phyloP scores from a whole-genome alignment of 2,888 invertebrate genomes.

The Pseudolycoriella hygida region DNA sequence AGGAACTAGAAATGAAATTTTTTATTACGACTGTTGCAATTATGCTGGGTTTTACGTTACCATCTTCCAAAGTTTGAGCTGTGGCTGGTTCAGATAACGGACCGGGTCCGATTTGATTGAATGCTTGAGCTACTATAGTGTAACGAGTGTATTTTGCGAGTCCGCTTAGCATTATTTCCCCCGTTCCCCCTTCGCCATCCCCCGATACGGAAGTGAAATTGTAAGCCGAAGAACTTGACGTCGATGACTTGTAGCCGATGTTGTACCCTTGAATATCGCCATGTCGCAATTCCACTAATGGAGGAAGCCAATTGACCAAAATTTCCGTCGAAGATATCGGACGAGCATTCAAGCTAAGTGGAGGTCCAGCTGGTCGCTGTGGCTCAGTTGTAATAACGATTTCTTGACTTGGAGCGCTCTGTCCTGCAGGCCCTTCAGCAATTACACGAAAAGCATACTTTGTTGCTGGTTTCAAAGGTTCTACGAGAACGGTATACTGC shows the following conservation, averaged over 20 bases:
- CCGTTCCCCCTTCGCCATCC: slow-evolving; percentile 48
- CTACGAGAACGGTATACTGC: slow-evolving; percentile 42
- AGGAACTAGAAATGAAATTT: slow-evolving; percentile 37
- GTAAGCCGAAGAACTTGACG: slow-evolving; percentile 33
- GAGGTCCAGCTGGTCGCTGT: slow-evolving; percentile 51
- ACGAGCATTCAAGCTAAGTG: slow-evolving; percentile 44
- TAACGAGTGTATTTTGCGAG: slow-evolving; percentile 48
- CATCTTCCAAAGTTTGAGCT: slow-evolving; percentile 57
- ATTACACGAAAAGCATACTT: slow-evolving; percentile 50
- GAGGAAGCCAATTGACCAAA: slow-evolving; percentile 56
- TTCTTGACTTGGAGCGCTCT: slow-evolving; percentile 46
- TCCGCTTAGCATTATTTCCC: slow-evolving; percentile 43
- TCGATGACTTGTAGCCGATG: slow-evolving; percentile 33
- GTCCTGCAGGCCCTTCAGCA: slow-evolving; percentile 57
- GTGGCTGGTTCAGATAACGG: slow-evolving; percentile 48
- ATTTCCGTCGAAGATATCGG: slow-evolving; percentile 57
- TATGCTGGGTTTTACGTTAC: slow-evolving; percentile 26
- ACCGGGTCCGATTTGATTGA: slow-evolving; percentile 56
- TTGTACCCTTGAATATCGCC: slow-evolving; percentile 62
- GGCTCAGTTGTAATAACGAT: slow-evolving; percentile 46
- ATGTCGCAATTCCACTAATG: slow-evolving; percentile 46
- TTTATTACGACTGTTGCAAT: not conserved
- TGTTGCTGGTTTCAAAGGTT: slow-evolving; percentile 52
- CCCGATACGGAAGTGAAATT: slow-evolving; percentile 51
- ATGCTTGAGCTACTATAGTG: slow-evolving; percentile 51